Conservation (phyloP, 1,140 invertebrate species). For the Chrysopa pallens region DNA sequence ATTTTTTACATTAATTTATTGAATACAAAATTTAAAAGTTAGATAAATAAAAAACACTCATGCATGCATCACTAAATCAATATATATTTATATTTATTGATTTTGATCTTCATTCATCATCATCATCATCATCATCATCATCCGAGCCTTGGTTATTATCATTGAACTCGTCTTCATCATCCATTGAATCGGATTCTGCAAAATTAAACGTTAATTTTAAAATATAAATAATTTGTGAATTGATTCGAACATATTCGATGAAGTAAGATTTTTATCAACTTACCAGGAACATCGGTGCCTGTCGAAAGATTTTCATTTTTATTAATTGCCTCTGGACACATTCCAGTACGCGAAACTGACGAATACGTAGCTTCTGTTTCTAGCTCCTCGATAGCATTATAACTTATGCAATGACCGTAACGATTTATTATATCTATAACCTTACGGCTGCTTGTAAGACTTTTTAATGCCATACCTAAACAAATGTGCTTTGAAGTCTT, state of each 20-base stretch:
- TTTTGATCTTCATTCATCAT: no score
- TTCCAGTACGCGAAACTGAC: conserved; percentile 1
- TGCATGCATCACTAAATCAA: no score
- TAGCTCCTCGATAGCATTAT: conserved; percentile 14
- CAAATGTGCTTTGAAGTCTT: conserved; percentile 13
- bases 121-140: no score
- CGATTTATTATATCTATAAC: conserved; percentile 11
- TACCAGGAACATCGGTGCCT: conserved; percentile 6
- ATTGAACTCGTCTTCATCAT: neutral
- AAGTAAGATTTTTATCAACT: neutral
- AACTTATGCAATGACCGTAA: conserved; percentile 17
- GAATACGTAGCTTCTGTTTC: conserved; percentile 16
- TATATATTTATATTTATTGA: no score
- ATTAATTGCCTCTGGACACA: conserved; percentile 14
- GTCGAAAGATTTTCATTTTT: conserved; percentile 8
- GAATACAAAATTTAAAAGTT: no score
- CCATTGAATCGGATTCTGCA: neutral
- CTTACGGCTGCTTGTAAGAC: conserved; percentile 18
- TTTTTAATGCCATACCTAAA: conserved; percentile 14
- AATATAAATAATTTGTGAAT: neutral
- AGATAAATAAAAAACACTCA: no score
- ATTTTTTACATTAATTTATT: no score
- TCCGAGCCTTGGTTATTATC: no score
- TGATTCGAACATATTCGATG: neutral
- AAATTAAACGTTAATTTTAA: neutral